Evolutionary conservation across 2,113 vertebrate species (phyloP).

Genomic region (Dromas ardeola): DNA sequence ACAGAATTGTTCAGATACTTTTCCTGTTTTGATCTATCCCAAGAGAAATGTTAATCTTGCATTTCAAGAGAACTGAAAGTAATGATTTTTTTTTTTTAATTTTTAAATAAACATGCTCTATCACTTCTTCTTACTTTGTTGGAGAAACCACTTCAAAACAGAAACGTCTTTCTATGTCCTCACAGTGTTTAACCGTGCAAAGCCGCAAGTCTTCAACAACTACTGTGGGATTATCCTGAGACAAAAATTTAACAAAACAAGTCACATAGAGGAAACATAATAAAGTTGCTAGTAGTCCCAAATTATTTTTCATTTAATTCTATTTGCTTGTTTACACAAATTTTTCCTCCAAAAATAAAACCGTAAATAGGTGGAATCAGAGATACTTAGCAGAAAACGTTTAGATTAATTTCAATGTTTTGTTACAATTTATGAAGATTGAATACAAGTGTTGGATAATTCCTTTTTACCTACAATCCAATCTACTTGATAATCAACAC

Average conservation of each 20-base stretch:
- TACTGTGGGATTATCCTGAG: conserved; percentile 93
- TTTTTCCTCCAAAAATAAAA: background rate
- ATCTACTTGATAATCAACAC: background rate
- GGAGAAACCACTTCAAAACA: conserved; percentile 98
- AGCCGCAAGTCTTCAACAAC: conserved; percentile 95
- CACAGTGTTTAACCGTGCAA: conserved; percentile 96
- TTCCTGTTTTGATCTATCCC: background rate
- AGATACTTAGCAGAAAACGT: background rate
- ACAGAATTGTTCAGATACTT: conserved; percentile 12
- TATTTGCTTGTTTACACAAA: background rate
- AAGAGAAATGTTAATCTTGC: background rate
- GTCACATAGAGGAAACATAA: background rate
- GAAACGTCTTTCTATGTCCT: conserved; percentile 95
- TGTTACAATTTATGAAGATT: background rate
- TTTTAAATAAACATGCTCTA: background rate
- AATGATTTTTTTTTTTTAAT: background rate
- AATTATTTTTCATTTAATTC: background rate
- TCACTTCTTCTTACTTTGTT: conserved; percentile 87
- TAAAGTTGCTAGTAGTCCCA: background rate
- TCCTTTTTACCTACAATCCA: background rate
- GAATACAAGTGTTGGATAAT: background rate
- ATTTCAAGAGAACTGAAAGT: background rate
- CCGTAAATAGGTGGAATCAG: background rate
- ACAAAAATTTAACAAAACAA: background rate
- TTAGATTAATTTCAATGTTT: background rate